These are phyloP conservation scores for Neomorphus geoffroyi DNA, from an alignment of 2,797 vertebrate genomes.

Conservation along the genomic window DNA sequence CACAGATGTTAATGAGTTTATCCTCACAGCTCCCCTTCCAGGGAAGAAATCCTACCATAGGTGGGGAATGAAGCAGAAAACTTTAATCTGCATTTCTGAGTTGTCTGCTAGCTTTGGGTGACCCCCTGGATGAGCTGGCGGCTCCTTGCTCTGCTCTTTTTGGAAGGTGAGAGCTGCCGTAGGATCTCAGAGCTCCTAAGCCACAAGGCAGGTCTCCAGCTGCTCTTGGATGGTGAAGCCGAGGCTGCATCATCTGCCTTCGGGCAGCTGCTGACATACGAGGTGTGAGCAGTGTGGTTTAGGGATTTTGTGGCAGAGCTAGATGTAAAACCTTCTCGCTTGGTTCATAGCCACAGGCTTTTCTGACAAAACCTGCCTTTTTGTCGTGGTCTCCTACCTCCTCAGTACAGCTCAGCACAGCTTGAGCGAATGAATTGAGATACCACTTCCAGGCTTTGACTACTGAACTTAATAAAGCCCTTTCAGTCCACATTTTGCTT, in stretches of 20 bases:
- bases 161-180: accelerated
- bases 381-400: neutral
- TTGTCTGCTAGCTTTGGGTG: neutral
- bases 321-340: neutral
- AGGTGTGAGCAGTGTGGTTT: accelerated
- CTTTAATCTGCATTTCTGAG: neutral
- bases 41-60: neutral
- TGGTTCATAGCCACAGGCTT: neutral
- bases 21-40: neutral
- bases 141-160: neutral
- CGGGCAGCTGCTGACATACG: accelerated
- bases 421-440: neutral
- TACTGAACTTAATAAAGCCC: neutral
- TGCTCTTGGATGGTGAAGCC: neutral
- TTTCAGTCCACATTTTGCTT: neutral
- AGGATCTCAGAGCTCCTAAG: neutral
- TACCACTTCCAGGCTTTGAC: neutral
- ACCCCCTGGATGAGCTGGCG: neutral
- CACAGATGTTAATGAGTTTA: slow-evolving; percentile 32
- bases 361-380: neutral
- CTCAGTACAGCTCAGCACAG: neutral
- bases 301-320: neutral
- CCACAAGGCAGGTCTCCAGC: neutral
- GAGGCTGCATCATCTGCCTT: neutral
- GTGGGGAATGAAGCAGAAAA: neutral